Evolutionary conservation across 2,797 vertebrate genomes (phyloP), one percentile per base, ranked within the genome.

Genomic region (Agapornis canus): DNA sequence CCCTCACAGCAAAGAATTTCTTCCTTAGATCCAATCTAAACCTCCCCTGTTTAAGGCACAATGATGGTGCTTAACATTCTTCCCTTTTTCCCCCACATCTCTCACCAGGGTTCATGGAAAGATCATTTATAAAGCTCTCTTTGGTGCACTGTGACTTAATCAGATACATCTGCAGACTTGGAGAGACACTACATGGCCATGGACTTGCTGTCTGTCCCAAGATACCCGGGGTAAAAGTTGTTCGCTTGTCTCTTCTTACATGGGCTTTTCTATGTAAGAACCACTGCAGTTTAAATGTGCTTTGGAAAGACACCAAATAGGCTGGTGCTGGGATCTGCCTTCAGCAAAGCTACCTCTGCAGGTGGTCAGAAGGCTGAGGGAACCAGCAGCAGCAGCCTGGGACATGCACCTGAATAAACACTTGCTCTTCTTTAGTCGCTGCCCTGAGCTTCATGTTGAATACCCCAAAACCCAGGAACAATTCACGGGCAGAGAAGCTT

Each of bases 171-270:
- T 31, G 49, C 0, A 0, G 45, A 60, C 64, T 52, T 51, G 45
- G 17, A 6, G 25, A 79, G 31, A 21, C 52, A 26, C 25, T 20
- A 2, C 4, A 3, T 0, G 11, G 18, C 22, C 10, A 4, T 1
- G 4, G 25, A 52, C 5, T 35, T 59, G 20, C 15, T 73, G 22
- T 21, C 29, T 22, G 7, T 26, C 35, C 21, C 35, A 31, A 9
- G 12, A 48, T 10, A 86, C 2, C 6, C 3, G 8, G 10, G 42
- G 14, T 54, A 82, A 39, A 64, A 72, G 10, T 29, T 8, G 15
- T 45, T 39, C 9, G 32, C 20, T 26, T 32, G 4, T 13, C 27
- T 80, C 37, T 45, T 59, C 26, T 77, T 31, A 48, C 17, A 8
- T 0, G 3, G 9, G 4, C 4, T 16, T 29, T 70, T 56, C 81